phyloP scores from a whole-genome alignment of 2,113 vertebrate genomes.

The Psittacara wagleri region DNA sequence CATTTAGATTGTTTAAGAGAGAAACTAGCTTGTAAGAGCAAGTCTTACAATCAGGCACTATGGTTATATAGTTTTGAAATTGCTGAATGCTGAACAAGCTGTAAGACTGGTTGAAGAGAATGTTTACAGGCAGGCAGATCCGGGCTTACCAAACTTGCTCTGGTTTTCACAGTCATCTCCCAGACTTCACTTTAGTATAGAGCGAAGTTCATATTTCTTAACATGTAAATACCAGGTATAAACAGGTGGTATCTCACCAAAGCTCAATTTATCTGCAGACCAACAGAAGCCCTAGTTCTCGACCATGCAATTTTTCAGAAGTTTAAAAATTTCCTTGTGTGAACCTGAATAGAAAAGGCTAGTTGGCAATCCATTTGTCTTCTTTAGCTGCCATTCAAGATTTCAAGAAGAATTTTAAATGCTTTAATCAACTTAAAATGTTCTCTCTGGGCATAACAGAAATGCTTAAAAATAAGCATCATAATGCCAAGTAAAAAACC shows the following conservation, averaged over 20 bases:
- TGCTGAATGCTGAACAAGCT: background rate
- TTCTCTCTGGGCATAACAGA: background rate
- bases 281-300: background rate
- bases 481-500: background rate
- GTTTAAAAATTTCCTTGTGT: background rate
- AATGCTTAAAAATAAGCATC: background rate
- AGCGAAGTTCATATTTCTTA: background rate
- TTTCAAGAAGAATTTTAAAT: background rate
- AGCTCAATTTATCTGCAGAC: background rate
- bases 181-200: background rate
- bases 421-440: background rate
- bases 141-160: background rate
- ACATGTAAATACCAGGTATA: background rate
- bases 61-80: background rate
- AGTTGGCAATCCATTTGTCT: background rate
- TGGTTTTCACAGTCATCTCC: background rate
- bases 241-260: fast-evolving
- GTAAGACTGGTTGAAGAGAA: background rate
- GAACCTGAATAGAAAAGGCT: background rate
- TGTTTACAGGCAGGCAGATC: background rate
- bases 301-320: background rate
- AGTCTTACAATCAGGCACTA: background rate
- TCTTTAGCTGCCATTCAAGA: background rate
- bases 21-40: background rate
- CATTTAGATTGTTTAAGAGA: background rate